phyloP scores from a whole-genome alignment of 2,797 vertebrate species.

The Bradypodion ventrale region DNA sequence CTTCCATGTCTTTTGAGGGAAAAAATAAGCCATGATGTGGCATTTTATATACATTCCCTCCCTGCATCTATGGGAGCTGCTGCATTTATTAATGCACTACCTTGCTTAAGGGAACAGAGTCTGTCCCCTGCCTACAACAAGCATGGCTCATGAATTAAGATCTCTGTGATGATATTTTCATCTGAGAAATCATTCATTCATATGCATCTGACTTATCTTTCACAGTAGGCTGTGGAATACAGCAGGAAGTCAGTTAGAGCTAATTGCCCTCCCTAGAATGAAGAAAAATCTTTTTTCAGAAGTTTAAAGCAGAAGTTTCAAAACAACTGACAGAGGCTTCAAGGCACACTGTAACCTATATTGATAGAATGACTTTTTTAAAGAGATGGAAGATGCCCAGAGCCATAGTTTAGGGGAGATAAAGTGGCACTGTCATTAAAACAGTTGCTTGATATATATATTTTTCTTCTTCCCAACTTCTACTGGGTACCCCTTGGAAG shows the following conservation, averaged over 20 bases:
- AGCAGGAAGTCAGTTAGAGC: background rate
- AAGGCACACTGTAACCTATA: too few relatives aligned
- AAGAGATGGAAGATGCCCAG: background rate
- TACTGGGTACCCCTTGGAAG: background rate
- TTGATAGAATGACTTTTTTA: background rate
- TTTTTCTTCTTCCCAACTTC: background rate
- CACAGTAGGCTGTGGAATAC: background rate
- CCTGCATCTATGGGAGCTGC: background rate
- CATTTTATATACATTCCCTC: background rate
- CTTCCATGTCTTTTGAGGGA: slow-evolving; percentile 5
- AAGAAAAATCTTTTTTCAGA: background rate
- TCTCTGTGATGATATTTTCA: slow-evolving; percentile 31
- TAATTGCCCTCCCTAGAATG: background rate
- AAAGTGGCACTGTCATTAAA: background rate
- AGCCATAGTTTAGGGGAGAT: background rate
- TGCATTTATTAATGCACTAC: slow-evolving; percentile 19
- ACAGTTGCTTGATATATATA: background rate
- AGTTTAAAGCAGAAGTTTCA: background rate
- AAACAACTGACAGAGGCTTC: background rate
- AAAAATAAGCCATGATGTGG: slow-evolving; percentile 21
- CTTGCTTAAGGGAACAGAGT: background rate
- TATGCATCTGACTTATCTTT: slow-evolving; percentile 1
- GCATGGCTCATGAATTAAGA: slow-evolving; percentile 30
- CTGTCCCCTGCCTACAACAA: background rate
- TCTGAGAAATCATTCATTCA: slow-evolving; percentile 13